phyloP scores from a whole-genome alignment of 1,140 invertebrate genomes.

The Rhagoletis zephyria region DNA sequence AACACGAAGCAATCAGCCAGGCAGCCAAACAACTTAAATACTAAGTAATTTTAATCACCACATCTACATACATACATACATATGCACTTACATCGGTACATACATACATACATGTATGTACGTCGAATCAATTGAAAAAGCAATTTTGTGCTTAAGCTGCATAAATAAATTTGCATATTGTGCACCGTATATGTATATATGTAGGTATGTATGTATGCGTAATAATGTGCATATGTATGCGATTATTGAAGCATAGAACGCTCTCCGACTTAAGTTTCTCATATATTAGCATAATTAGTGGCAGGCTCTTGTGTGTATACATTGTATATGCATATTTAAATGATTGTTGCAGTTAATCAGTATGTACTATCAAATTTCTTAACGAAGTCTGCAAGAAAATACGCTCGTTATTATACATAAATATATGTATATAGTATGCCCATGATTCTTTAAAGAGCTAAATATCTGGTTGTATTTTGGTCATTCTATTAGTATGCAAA shows the following conservation, averaged over 20 bases:
- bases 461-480: too few relatives aligned
- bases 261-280: background rate
- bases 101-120: background rate
- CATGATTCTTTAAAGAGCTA: too few relatives aligned
- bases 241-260: background rate
- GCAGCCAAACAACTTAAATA: background rate
- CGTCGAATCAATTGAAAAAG: background rate
- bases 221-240: too few relatives aligned
- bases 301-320: background rate
- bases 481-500: too few relatives aligned
- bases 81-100: background rate
- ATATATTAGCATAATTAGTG: constrained; percentile 30
- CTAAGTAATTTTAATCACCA: background rate
- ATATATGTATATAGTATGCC: too few relatives aligned
- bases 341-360: too few relatives aligned
- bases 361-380: too few relatives aligned
- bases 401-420: too few relatives aligned
- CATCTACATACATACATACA: background rate
- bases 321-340: too few relatives aligned
- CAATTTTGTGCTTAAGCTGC: background rate
- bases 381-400: too few relatives aligned
- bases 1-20: background rate
- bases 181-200: background rate
- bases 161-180: background rate
- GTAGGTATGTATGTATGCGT: too few relatives aligned